A percentile compares a stretch with the other conserved stretches of the same genome.
Evolutionary conservation across 2,888 invertebrate species (phyloP).

Genomic region (Polydrusus tereticollis): DNA sequence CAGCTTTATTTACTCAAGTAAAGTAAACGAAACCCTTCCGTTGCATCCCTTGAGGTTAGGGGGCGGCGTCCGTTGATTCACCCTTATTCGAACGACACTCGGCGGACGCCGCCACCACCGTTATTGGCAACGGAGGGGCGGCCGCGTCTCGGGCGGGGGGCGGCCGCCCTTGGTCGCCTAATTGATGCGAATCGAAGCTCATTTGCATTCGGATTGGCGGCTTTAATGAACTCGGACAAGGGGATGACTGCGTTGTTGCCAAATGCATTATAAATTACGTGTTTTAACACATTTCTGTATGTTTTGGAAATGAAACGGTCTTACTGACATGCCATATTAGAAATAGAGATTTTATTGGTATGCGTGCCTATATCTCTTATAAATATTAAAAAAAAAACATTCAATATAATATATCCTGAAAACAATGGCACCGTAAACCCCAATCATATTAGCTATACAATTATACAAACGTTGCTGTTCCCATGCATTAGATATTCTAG

Average conservation of each 20-base stretch:
- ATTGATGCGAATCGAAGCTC: conserved; percentile 50
- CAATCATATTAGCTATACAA: too few relatives aligned
- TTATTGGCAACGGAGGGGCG: conserved; percentile 37
- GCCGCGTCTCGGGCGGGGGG: conserved; percentile 30
- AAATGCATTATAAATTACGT: background rate
- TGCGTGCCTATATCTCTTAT: too few relatives aligned
- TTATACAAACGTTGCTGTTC: conserved; percentile 61
- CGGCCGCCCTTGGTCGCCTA: conserved; percentile 46
- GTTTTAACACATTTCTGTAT: background rate
- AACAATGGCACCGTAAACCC: too few relatives aligned
- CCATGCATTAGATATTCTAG: conserved; percentile 65
- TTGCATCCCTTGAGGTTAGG: conserved; percentile 45
- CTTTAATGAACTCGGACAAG: conserved; percentile 47
- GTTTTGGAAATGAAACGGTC: too few relatives aligned
- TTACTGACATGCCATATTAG: too few relatives aligned
- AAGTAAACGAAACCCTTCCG: conserved; percentile 46
- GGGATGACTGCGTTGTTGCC: conserved; percentile 35
- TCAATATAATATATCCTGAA: too few relatives aligned
- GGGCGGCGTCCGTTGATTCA: conserved; percentile 41
- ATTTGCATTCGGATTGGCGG: conserved; percentile 52
- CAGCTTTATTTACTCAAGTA: conserved; percentile 43
- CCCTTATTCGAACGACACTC: conserved; percentile 32
- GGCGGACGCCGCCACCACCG: conserved; percentile 14
- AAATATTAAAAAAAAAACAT: too few relatives aligned
- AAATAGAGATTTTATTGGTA: too few relatives aligned